Evolutionary conservation across 2,888 invertebrate species (phyloP).

Genomic region (Norana najaformis): DNA sequence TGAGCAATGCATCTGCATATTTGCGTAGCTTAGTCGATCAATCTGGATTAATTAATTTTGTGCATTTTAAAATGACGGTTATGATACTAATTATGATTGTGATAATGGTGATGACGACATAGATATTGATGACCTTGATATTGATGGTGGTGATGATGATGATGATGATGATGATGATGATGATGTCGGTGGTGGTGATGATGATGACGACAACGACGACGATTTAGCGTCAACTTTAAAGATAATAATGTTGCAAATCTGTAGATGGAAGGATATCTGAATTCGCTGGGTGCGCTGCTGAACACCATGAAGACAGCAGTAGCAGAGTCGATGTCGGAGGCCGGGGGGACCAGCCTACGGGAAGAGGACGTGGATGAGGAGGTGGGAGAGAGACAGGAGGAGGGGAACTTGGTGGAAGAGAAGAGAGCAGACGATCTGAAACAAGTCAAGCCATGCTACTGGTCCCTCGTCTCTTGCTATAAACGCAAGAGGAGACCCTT

Average conservation of each 20-base stretch:
- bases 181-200: neutral
- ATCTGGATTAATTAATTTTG: too few relatives aligned
- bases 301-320: neutral
- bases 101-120: slow-evolving; percentile 27
- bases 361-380: neutral
- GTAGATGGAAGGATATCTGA: slow-evolving; percentile 6
- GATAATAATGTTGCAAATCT: neutral
- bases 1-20: too few relatives aligned
- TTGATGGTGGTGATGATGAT: slow-evolving; percentile 21
- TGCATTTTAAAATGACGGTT: too few relatives aligned
- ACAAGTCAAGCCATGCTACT: slow-evolving; percentile 24
- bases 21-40: too few relatives aligned
- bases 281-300: neutral
- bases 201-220: neutral
- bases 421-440: neutral
- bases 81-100: slow-evolving; percentile 1
- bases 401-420: neutral
- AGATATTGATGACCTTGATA: slow-evolving; percentile 16
- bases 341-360: neutral
- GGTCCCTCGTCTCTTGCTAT: slow-evolving; percentile 30
- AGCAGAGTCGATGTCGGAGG: neutral
- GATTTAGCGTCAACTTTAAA: neutral
- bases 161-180: slow-evolving; percentile 2
- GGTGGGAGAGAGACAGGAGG: neutral
- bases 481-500: neutral